Conservation (phyloP, 2,797 vertebrate genomes). For the Enteromius paludinosus region DNA sequence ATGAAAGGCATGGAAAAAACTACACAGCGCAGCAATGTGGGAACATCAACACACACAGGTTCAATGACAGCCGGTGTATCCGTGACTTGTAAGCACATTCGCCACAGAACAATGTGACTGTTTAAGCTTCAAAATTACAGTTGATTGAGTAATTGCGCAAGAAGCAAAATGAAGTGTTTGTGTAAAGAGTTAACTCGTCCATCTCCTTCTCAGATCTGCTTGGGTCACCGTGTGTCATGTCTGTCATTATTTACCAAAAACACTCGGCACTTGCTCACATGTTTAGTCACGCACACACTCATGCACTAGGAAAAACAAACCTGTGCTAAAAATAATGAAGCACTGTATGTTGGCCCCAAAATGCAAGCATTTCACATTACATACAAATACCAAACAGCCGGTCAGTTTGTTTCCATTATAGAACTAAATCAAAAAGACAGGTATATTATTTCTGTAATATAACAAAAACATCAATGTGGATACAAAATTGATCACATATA, state of each 20-base stretch:
- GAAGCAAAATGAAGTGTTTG: neutral
- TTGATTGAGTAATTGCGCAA: slow-evolving; percentile 5
- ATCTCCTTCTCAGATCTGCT: neutral
- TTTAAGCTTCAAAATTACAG: neutral
- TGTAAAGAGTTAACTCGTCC: neutral
- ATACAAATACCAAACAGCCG: neutral
- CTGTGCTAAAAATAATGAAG: neutral
- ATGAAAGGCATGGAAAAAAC: slow-evolving; percentile 4
- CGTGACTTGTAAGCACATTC: neutral
- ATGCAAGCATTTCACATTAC: neutral
- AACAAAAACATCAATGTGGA: neutral
- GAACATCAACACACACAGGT: slow-evolving; percentile 34
- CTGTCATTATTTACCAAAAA: slow-evolving; percentile 41
- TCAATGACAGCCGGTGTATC: slow-evolving; percentile 13
- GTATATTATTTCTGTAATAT: neutral
- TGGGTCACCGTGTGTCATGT: neutral
- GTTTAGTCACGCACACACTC: neutral
- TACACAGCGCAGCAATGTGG: neutral
- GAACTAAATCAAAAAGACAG: neutral
- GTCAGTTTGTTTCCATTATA: neutral
- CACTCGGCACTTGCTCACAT: neutral
- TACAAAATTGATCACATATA: neutral
- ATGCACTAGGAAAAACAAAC: neutral
- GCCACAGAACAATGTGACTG: neutral
- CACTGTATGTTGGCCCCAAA: neutral